These are phyloP conservation scores for Julus scanicus DNA, from an alignment of 2,888 invertebrate species.

Conservation along the genomic window DNA sequence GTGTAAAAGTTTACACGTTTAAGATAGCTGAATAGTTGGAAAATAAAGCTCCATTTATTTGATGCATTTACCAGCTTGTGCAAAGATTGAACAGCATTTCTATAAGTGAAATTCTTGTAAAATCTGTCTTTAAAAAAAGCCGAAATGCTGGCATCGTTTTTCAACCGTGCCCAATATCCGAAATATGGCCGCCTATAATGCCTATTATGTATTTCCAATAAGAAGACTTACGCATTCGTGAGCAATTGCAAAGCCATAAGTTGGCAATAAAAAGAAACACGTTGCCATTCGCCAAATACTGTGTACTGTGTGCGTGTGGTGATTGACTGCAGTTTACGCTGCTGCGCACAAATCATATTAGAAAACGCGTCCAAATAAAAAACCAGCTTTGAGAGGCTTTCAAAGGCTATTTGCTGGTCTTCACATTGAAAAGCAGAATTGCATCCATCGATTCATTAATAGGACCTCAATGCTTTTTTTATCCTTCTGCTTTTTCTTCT, in stretches of 20 bases:
- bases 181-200: neutral
- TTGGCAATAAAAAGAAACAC: conserved; percentile 31
- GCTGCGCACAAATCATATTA: conserved; percentile 21
- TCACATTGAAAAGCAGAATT: neutral
- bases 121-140: neutral
- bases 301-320: neutral
- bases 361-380: conserved; percentile 1
- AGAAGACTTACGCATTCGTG: conserved; percentile 11
- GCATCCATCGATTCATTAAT: conserved; percentile 21
- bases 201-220: conserved; percentile 33
- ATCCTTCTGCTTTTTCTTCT: neutral
- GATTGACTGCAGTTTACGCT: conserved; percentile 33
- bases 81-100: neutral
- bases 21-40: neutral
- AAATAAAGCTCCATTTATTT: neutral
- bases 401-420: conserved; percentile 33
- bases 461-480: neutral
- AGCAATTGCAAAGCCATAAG: conserved; percentile 28
- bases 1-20: neutral
- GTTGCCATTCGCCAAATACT: neutral
- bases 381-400: neutral
- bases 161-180: conserved; percentile 12
- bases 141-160: neutral
- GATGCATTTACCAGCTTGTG: neutral
- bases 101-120: neutral